Percentiles rank a stretch among this genome's conserved stretches.
Conservation (phyloP, 1,140 invertebrate genomes). For the Zaprionus davidi region DNA sequence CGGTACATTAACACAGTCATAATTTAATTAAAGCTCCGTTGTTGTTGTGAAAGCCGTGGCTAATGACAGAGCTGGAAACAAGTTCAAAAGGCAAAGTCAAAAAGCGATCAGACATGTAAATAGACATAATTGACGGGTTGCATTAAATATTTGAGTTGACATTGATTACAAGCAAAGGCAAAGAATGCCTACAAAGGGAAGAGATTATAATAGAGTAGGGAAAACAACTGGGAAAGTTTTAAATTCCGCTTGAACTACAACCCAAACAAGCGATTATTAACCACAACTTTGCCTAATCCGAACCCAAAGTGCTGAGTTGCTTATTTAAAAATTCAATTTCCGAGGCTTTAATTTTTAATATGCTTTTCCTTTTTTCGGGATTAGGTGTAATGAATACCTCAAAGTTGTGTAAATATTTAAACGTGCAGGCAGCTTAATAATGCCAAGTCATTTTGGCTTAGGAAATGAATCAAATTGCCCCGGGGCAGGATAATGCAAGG, state of each 20-base stretch:
- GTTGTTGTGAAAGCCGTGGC: constrained; percentile 9
- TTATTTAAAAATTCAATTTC: constrained; percentile 28
- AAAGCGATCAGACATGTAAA: constrained; percentile 10
- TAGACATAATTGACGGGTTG: constrained; percentile 9
- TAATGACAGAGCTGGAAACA: constrained; percentile 39
- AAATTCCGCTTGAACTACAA: neutral
- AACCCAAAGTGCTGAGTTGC: neutral
- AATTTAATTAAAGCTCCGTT: constrained; percentile 72
- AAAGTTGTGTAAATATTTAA: constrained; percentile 33
- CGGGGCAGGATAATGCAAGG: constrained; percentile 15
- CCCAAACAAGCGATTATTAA: neutral
- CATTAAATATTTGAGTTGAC: constrained; percentile 12
- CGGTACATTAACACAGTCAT: constrained; percentile 78
- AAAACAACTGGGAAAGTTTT: neutral
- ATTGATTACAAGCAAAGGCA: constrained; percentile 3
- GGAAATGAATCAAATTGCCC: constrained; percentile 18
- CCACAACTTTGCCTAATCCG: neutral
- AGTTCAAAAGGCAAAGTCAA: constrained; percentile 16
- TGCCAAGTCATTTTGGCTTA: constrained; percentile 29
- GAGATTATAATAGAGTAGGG: neutral
- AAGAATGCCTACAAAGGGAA: neutral
- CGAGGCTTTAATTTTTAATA: constrained; percentile 22
- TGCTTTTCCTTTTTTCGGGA: neutral
- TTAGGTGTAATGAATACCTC: neutral
- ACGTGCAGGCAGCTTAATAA: constrained; percentile 11